Evolutionary conservation across 2,888 invertebrate species (phyloP).

Genomic region (Lagria hirta): DNA sequence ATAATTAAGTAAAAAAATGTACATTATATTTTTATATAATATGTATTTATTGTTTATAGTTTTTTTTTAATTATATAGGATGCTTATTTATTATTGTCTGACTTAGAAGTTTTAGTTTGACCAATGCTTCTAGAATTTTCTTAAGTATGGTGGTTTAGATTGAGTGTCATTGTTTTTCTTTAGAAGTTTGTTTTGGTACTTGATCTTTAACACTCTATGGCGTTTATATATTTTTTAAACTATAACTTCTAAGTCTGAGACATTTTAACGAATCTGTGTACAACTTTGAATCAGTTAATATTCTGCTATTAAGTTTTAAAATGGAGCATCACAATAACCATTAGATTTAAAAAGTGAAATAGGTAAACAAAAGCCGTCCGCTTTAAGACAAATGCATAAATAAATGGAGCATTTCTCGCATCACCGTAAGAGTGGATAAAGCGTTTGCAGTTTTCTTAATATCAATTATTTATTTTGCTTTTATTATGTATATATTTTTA

Average conservation of each 20-base stretch:
- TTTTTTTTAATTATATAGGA: conserved; percentile 38
- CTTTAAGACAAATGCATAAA: conserved; percentile 21
- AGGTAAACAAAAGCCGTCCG: conserved; percentile 33
- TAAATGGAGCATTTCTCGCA: conserved; percentile 16
- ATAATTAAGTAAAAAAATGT: conserved; percentile 42
- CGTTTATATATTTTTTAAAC: conserved; percentile 2
- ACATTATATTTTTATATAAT: conserved; percentile 51
- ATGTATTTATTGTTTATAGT: conserved; percentile 50
- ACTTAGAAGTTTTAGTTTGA: conserved; percentile 10
- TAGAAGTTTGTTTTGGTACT: no score
- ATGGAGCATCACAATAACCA: conserved; percentile 35
- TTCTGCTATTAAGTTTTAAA: conserved; percentile 18
- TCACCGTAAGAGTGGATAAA: conserved; percentile 26
- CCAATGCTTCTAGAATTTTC: neutral
- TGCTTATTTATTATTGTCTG: conserved; percentile 32
- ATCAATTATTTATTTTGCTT: conserved; percentile 29
- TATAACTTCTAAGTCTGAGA: conserved; percentile 6
- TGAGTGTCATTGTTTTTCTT: neutral
- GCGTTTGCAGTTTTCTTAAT: conserved; percentile 26
- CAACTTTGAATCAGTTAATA: conserved; percentile 13
- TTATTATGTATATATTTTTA: conserved; percentile 48
- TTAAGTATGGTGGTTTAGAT: neutral
- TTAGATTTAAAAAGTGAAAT: conserved; percentile 27
- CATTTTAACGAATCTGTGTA: conserved; percentile 12
- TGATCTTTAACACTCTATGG: no score